Conservation (phyloP, 2,888 invertebrate species). For the Cantharis flavilabris region DNA sequence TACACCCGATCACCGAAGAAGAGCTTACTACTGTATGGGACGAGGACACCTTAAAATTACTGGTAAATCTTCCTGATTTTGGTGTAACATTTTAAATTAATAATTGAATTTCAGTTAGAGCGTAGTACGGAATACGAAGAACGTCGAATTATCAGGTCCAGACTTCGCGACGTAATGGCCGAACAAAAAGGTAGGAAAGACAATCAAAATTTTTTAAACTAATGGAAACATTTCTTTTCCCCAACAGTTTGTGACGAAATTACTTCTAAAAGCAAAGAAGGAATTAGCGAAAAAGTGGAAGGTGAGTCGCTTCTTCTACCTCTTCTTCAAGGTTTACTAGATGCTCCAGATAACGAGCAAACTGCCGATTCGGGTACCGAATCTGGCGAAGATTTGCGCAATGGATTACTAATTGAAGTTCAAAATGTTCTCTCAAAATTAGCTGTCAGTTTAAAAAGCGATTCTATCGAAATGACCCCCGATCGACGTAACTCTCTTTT, state of each 20-base stretch:
- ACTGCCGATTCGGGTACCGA: conserved; percentile 69
- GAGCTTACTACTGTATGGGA: conserved; percentile 78
- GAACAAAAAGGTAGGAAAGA: conserved; percentile 77
- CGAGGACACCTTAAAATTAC: conserved; percentile 71
- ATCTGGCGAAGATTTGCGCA: conserved; percentile 71
- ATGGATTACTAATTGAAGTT: conserved; percentile 60
- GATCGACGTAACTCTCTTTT: conserved; percentile 80
- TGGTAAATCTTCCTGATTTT: conserved; percentile 61
- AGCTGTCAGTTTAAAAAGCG: conserved; percentile 53
- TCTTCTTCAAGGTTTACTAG: conserved; percentile 69
- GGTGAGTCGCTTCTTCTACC: conserved; percentile 79
- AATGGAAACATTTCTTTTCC: background rate
- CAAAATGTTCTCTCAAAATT: conserved; percentile 53
- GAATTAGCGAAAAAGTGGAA: conserved; percentile 56
- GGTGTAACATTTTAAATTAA: background rate
- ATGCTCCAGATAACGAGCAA: conserved; percentile 54
- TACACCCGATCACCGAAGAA: conserved; percentile 58
- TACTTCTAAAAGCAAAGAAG: conserved; percentile 58
- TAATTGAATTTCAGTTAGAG: conserved; percentile 68
- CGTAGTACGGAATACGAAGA: conserved; percentile 87
- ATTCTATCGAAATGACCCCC: conserved; percentile 55
- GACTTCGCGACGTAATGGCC: conserved; percentile 83
- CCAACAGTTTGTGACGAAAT: conserved; percentile 58
- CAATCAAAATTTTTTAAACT: background rate
- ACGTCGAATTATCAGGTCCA: conserved; percentile 77